Conservation (phyloP, 2,888 invertebrate genomes). For the Eupithecia abbreviata region DNA sequence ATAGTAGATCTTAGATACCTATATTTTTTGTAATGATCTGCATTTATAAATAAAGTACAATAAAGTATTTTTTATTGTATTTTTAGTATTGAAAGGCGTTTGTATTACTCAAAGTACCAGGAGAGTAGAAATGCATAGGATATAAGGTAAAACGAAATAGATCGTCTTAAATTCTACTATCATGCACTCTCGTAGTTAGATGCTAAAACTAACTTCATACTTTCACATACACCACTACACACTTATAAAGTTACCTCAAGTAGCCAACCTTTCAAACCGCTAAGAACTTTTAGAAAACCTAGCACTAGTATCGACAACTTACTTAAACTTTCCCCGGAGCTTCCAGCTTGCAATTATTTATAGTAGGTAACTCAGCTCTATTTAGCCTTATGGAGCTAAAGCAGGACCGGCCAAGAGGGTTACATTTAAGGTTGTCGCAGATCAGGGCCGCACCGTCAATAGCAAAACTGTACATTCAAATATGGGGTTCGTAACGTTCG, state of each 20-base stretch:
- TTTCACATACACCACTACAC: constrained; percentile 29
- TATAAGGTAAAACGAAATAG: too few relatives aligned
- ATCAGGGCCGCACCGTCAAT: too few relatives aligned
- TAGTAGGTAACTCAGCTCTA: constrained; percentile 17
- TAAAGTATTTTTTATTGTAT: too few relatives aligned
- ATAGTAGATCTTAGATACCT: too few relatives aligned
- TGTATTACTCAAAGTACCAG: too few relatives aligned
- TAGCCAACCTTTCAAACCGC: constrained; percentile 37
- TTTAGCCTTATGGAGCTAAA: not conserved
- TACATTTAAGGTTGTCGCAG: too few relatives aligned
- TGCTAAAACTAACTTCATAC: constrained; percentile 34
- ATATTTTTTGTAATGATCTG: too few relatives aligned
- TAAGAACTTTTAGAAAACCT: constrained; percentile 39
- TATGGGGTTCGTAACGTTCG: too few relatives aligned
- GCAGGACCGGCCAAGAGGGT: not conserved
- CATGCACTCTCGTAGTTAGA: constrained; percentile 17
- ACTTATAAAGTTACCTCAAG: constrained; percentile 33
- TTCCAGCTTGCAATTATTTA: constrained; percentile 34
- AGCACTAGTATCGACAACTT: constrained; percentile 39
- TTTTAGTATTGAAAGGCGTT: too few relatives aligned
- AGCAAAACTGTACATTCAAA: too few relatives aligned
- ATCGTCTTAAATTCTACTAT: constrained; percentile 6
- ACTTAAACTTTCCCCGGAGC: constrained; percentile 31
- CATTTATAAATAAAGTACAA: too few relatives aligned
- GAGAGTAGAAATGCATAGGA: too few relatives aligned